phyloP scores from a whole-genome alignment of 1,140 invertebrate genomes.

The Drosophila tani region DNA sequence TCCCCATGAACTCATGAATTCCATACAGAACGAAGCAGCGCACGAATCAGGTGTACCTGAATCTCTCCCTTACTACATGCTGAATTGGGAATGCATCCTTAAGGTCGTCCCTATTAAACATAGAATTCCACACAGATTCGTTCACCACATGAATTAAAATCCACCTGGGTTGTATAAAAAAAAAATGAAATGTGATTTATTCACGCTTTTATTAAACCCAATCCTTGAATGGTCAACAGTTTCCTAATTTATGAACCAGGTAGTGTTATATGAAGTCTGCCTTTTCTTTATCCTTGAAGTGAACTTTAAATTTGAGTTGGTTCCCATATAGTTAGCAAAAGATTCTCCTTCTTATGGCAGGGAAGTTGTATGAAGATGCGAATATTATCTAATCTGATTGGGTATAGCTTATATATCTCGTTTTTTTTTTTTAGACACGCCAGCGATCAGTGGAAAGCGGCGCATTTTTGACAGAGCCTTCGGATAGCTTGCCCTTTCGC shows the following conservation, averaged over 20 bases:
- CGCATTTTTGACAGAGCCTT: not conserved
- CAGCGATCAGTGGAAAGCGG: constrained; percentile 10
- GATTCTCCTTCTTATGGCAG: not conserved
- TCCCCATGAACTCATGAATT: too few relatives aligned
- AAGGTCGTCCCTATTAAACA: too few relatives aligned
- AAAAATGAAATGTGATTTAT: not conserved
- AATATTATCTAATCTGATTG: not conserved
- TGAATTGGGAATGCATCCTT: too few relatives aligned
- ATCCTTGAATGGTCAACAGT: not conserved
- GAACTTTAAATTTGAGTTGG: constrained; percentile 1
- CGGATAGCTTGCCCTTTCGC: not conserved
- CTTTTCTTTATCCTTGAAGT: not conserved
- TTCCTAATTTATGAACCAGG: too few relatives aligned
- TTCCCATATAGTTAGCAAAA: not conserved
- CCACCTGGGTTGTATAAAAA: too few relatives aligned
- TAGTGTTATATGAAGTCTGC: too few relatives aligned
- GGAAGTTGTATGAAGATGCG: not conserved
- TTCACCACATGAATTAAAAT: too few relatives aligned
- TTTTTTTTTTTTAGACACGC: constrained; percentile 37
- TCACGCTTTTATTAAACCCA: constrained; percentile 6
- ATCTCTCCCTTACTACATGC: too few relatives aligned
- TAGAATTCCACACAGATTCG: too few relatives aligned
- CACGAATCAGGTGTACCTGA: too few relatives aligned
- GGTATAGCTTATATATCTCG: not conserved
- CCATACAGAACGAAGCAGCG: too few relatives aligned